Evolutionary conservation across 1,140 invertebrate genomes (phyloP), one percentile per base, ranked within the genome.

Genomic region (Aleiodes sp.): DNA sequence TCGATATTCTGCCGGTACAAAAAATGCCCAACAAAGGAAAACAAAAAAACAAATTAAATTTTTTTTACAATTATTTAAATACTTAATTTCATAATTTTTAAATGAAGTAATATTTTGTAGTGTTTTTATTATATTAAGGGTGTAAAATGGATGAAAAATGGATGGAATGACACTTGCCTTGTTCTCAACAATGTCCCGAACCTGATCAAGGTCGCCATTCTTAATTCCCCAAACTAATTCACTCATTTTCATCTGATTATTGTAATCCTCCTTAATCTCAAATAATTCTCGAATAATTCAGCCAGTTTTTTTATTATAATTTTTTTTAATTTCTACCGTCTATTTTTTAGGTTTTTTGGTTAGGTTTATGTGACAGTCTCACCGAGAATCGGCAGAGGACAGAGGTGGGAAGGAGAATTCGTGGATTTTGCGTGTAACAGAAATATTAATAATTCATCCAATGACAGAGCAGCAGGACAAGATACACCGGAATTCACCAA

Each of bases 151-250:
- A 43, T 33, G 7, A 66, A 26, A 19, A 59, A 68, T 9, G 12
- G 1, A 16, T 12, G 10, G 21, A 63, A 46, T 43, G 12, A 72
- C 31, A 70, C 68, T 24, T 88, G 94, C 93, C 89, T 94, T 94
- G 84, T 92, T 92, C 83, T 95, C 94, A 71, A 97, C 89, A 72
- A 93, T 91, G 81, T 94, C 91, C 86, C 94, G 93, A 14, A 98
- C 95, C 87, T 94, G 92, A 76, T 96, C 94, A 75, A 97, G 88
- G 84, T 98, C 96, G 59, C 96, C 96, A 84, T 97, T 98, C 88
- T 97, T 97, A 71, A 98, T 94, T 79, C 93, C 94, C 95, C 95
- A 97, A 70, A 95, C 91, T 81, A 96, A 90, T 85, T 94, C 93
- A 81, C 89, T 90, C 91, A 92, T 92, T 85, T 82, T 89, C 39